Evolutionary conservation across 2,113 vertebrate genomes (phyloP).

Genomic region (Sclerurus mexicanus): DNA sequence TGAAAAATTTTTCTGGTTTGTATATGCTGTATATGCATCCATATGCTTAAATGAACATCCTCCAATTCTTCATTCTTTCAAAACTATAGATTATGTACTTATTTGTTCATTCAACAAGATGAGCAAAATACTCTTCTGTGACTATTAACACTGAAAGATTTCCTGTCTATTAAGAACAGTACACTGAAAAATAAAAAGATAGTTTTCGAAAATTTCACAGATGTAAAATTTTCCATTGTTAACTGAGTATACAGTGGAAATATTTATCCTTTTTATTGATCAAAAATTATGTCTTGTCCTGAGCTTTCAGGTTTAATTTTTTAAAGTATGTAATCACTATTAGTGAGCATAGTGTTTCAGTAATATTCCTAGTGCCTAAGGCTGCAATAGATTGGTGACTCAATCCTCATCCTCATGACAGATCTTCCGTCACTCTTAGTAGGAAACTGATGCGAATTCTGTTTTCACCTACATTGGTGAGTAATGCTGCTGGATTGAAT

Average conservation of each 20-base stretch:
- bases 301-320: not conserved
- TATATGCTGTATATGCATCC: not conserved
- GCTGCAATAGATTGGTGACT: not conserved
- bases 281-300: not conserved
- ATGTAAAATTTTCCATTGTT: not conserved
- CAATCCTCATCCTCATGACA: accelerated
- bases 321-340: not conserved
- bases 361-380: not conserved
- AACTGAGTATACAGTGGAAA: not conserved
- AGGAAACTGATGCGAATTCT: not conserved
- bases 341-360: not conserved
- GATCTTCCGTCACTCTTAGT: not conserved
- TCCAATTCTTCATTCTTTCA: not conserved
- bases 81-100: not conserved
- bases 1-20: not conserved
- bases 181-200: not conserved
- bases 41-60: not conserved
- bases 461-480: not conserved
- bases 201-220: not conserved
- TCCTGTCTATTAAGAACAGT: not conserved
- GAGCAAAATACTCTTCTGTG: not conserved
- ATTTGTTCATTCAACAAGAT: not conserved
- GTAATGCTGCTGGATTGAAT: not conserved
- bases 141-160: not conserved
- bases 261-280: not conserved